phyloP scores from a whole-genome alignment of 1,140 invertebrate genomes.

The Pachypsylla venusta region DNA sequence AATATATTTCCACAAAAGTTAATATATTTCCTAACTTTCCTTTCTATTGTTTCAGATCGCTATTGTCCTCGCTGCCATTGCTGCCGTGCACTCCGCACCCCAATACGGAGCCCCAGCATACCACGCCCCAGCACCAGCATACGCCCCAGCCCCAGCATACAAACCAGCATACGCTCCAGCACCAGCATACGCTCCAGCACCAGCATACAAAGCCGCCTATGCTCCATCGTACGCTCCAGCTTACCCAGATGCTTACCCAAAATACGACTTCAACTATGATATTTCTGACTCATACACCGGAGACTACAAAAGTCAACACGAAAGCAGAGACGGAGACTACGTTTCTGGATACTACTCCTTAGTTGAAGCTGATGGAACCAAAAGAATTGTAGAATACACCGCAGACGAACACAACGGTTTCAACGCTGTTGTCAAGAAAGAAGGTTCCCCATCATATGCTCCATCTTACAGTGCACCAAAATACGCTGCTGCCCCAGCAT shows the following conservation, averaged over 20 bases:
- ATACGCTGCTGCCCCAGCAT: neutral
- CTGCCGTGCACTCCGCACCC: constrained; percentile 11
- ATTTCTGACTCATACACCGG: constrained; percentile 37
- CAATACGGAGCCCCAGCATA: constrained; percentile 8
- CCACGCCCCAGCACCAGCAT: constrained; percentile 11
- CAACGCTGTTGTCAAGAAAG: constrained; percentile 31
- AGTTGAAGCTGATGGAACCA: constrained; percentile 33
- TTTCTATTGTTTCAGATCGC: constrained; percentile 5
- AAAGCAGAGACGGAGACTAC: constrained; percentile 33
- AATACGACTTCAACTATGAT: constrained; percentile 39
- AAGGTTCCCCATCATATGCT: constrained; percentile 16
- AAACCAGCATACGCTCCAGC: constrained; percentile 16
- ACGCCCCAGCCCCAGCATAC: constrained; percentile 12
- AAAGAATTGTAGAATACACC: constrained; percentile 33
- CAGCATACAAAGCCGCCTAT: neutral
- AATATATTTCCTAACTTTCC: neutral
- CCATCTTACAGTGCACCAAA: constrained; percentile 14
- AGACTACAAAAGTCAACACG: constrained; percentile 36
- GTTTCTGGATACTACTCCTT: constrained; percentile 37
- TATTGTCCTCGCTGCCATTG: neutral
- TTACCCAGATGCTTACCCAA: constrained; percentile 18
- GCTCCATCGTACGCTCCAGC: constrained; percentile 2
- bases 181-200: constrained; percentile 13
- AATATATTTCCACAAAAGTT: too few relatives aligned
- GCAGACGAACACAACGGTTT: constrained; percentile 34